Conservation (phyloP, 2,113 vertebrate species). For the Paraplagusia blochii region DNA sequence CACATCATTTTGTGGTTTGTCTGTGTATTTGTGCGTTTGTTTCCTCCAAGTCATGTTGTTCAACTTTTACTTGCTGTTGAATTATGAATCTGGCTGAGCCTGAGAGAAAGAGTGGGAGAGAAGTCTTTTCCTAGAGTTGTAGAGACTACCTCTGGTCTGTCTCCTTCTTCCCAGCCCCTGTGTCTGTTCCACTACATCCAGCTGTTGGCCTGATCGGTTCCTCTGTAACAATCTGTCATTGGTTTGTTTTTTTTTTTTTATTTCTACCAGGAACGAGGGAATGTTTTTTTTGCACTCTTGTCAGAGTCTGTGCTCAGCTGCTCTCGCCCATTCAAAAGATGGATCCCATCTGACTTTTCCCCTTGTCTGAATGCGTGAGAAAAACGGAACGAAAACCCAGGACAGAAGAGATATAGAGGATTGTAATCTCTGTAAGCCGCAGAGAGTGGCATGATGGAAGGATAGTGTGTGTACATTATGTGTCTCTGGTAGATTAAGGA, state of each 20-base stretch:
- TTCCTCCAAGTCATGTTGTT: constrained; percentile 1
- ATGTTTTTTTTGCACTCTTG: constrained; percentile 9
- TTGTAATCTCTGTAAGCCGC: constrained; percentile 46
- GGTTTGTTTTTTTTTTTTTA: constrained; percentile 36
- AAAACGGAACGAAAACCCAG: constrained; percentile 14
- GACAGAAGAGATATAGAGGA: constrained; percentile 39
- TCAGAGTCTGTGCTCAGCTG: constrained; percentile 45
- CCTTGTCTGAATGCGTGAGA: constrained; percentile 28
- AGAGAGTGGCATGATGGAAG: constrained; percentile 46
- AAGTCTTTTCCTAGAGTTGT: constrained; percentile 41
- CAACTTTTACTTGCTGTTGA: constrained; percentile 17
- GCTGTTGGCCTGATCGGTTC: constrained; percentile 63
- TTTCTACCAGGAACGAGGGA: constrained; percentile 27
- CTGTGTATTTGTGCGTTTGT: constrained; percentile 12
- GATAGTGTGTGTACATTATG: constrained; percentile 30
- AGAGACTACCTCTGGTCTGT: constrained; percentile 40
- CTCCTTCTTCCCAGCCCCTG: constrained; percentile 42
- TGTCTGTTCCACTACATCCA: constrained; percentile 54
- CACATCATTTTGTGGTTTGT: constrained; percentile 28
- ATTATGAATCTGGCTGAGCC: constrained; percentile 13
- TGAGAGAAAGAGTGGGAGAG: constrained; percentile 15
- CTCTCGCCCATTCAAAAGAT: constrained; percentile 24
- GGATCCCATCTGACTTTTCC: constrained; percentile 46
- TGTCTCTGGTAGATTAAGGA: constrained; percentile 51
- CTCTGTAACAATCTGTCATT: constrained; percentile 48